Base-by-base conservation (phyloP, 2,888 invertebrate species). In the Pogonocherus hispidulus region DNA sequence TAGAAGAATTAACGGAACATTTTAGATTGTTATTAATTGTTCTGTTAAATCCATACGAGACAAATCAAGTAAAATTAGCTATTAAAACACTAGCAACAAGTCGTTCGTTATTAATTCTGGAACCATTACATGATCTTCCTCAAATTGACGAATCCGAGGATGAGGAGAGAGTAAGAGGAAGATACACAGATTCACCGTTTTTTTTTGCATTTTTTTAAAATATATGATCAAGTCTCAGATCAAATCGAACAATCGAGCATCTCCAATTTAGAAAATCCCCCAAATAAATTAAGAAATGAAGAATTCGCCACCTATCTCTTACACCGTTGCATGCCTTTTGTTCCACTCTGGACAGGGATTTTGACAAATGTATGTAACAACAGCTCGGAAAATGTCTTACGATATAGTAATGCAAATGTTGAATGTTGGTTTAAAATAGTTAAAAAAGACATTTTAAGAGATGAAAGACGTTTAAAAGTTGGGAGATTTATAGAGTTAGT, bases 21-120 rank as follows among this genome's bases (percentile, higher is more conserved):
- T 60, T 60, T 35, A 16, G 46, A 47, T 46, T 27, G 11, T n/a
- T 60, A 3, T 2, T 60, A 6, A 18, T 60, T 18, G 1, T 60
- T 11, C 16, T 60, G 14, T 35, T 60, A 60, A 60, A 11, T 20
- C 32, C 60, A n/a, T 19, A 8, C n/a, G 20, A 27, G 1, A 23
- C 44, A 8, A n/a, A 3, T 60, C n/a, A 60, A 6, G 47, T 47
- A 18, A 14, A 32, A 35, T n/a, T 2, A 23, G 51, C 51, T 8
- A 9, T 51, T n/a, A 22, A 23, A 6, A 6, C 16, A 2, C 3
- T 47, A 1, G 16, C 46, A 19, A 9, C 46, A 27, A 27, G 8
- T 27, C 4, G 27, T 27, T 8, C 3, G 8, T 27, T 27, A 27
- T 27, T 27, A 5, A 27, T 27, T 27, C 3, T n/a, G 11, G 22